Conservation (phyloP, 2,113 vertebrate species). For the Paradisaea rubra region DNA sequence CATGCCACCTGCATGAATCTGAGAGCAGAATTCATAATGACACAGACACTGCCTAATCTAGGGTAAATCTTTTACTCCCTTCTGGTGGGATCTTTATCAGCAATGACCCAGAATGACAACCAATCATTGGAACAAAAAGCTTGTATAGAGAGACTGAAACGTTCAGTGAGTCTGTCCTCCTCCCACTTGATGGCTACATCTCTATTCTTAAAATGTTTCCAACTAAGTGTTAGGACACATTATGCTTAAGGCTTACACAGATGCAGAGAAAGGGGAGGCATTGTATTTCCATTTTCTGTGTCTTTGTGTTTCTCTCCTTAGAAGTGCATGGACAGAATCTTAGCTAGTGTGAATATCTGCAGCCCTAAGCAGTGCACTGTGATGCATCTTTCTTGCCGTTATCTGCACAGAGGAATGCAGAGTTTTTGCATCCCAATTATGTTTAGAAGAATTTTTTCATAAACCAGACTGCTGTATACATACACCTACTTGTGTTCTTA, state of each 20-base stretch:
- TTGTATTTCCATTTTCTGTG: not conserved
- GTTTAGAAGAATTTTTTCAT: not conserved
- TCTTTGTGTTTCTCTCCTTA: not conserved
- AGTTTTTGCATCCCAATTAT: not conserved
- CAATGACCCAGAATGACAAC: constrained; percentile 44
- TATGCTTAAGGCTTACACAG: not conserved
- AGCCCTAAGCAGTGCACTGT: not conserved
- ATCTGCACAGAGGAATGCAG: not conserved
- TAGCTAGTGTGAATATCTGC: not conserved
- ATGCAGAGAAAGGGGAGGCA: not conserved
- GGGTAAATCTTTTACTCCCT: constrained; percentile 18
- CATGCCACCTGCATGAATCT: constrained; percentile 11
- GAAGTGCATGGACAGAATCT: not conserved
- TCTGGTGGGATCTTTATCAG: constrained; percentile 19
- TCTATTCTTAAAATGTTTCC: not conserved
- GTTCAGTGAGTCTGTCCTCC: not conserved
- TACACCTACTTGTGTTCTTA: not conserved
- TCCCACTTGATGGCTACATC: not conserved
- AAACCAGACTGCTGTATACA: not conserved
- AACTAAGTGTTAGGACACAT: not conserved
- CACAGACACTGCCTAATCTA: not conserved
- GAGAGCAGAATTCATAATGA: constrained; percentile 36
- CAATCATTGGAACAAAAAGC: constrained; percentile 20
- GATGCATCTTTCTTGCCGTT: not conserved
- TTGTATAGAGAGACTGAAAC: not conserved